A percentile compares a stretch with the other conserved stretches of the same genome.
These are phyloP conservation scores for Ennomos fuscantarius DNA, from an alignment of 2,888 invertebrate genomes.

Conservation along the genomic window DNA sequence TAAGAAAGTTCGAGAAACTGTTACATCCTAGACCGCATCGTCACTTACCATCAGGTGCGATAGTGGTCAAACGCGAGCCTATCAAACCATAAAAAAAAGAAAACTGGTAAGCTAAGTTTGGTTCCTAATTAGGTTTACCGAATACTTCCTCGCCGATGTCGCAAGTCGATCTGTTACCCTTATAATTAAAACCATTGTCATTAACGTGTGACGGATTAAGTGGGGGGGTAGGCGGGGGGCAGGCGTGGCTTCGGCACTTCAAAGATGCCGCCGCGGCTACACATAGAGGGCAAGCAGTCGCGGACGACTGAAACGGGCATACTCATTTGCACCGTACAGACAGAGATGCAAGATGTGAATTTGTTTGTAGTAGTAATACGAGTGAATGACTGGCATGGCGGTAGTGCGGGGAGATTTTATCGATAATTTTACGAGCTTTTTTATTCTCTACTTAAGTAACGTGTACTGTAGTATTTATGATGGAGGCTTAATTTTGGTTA, in stretches of 20 bases:
- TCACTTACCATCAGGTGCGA: no score
- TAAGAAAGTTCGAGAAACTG: no score
- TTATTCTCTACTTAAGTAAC: conserved; percentile 22
- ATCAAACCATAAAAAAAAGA: no score
- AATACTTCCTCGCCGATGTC: conserved; percentile 41
- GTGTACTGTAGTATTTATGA: conserved; percentile 17
- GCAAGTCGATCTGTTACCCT: conserved; percentile 60
- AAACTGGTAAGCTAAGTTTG: background rate
- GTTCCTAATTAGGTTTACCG: conserved; percentile 32
- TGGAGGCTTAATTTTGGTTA: conserved; percentile 17
- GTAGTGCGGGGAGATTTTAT: conserved; percentile 57
- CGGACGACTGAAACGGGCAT: conserved; percentile 53
- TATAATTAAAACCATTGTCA: conserved; percentile 82
- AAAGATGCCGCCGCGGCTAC: conserved; percentile 74
- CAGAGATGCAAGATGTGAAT: conserved; percentile 49
- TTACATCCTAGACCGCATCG: no score
- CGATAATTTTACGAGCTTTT: conserved; percentile 42
- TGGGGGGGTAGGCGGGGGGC: conserved; percentile 58
- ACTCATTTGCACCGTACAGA: conserved; percentile 35
- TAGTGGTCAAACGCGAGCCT: no score
- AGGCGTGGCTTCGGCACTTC: conserved; percentile 74
- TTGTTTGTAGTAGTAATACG: conserved; percentile 76
- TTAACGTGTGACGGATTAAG: conserved; percentile 82
- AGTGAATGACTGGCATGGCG: conserved; percentile 73
- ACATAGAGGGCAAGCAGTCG: conserved; percentile 70